Conservation (phyloP, 2,113 vertebrate species). For the Ceyx melanurus region DNA sequence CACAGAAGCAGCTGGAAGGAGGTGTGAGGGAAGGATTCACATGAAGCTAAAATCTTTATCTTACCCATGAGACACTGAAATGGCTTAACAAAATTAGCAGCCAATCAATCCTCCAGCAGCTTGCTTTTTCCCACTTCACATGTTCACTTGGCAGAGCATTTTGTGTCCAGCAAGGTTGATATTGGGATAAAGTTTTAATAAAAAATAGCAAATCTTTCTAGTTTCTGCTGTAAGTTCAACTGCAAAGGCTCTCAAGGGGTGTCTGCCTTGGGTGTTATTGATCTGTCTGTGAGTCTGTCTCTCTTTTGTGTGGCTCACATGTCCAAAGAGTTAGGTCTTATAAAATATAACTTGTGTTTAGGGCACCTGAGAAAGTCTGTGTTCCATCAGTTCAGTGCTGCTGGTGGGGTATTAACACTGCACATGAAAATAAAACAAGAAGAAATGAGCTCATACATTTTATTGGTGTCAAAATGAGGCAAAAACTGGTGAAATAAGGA, state of each 20-base stretch:
- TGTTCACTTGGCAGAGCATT: background rate
- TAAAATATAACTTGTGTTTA: background rate
- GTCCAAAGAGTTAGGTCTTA: background rate
- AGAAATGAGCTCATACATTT: background rate
- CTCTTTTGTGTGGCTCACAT: background rate
- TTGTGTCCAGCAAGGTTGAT: background rate
- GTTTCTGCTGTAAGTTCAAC: background rate
- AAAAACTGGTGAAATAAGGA: background rate
- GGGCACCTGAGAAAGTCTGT: background rate
- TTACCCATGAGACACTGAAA: background rate
- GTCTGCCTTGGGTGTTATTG: background rate
- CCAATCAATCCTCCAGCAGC: background rate
- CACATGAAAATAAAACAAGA: background rate
- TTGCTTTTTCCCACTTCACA: background rate
- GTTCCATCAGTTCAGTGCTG: background rate
- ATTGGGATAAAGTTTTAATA: background rate
- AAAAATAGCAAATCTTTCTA: background rate
- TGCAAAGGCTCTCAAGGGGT: background rate
- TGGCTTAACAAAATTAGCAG: background rate
- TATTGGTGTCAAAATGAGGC: background rate
- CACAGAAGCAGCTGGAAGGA: background rate
- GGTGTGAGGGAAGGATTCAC: background rate
- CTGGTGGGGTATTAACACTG: background rate
- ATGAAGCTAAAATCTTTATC: background rate
- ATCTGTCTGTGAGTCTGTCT: background rate